Base-by-base conservation (phyloP, 1,140 invertebrate species). In the Tetragonula clypearis region DNA sequence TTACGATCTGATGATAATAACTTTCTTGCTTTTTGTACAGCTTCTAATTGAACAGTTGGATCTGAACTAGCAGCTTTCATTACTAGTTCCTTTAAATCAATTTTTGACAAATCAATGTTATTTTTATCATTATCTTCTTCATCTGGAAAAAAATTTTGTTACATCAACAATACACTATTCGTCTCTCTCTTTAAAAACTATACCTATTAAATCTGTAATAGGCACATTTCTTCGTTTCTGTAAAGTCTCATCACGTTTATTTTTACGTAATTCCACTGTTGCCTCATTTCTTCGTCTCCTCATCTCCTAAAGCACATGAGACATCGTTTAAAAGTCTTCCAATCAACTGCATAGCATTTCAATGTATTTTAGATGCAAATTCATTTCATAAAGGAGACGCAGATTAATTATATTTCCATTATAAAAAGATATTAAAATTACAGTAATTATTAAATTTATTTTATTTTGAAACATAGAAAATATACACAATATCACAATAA, bases 1-100 rank as follows among this genome's bases (percentile, higher is more conserved):
- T 99, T 99, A 89, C 98, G 97, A 95, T 99, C 99, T 68, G 98
- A 99, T 6, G 99, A 99, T 11, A 99, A 95, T 79, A 99, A 95
- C 95, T 99, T 99, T 84, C 99, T 96, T 76, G 98, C 98, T 58
- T 98, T 96, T 93, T 98, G 98, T 11, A 98, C 98, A 74, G 98
- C 98, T 88, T 96, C 95, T 88, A 98, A 96, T 94, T 98, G 98
- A 90, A 97, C 94, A 35, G 96, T 95, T 75, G 97, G 96, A 91
- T 98, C 96, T n/a, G 93, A 91, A 93, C 96, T 96, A 11, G 95
- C 96, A 58, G 97, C 97, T 91, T 97, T 97, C 88, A 95, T 94
- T 73, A 98, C 97, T 84, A 98, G 94, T 87, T 97, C 93, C 90
- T 93, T 93, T 86, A 98, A 94, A 93, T 97, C 97, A 17, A 96